Base-by-base conservation (phyloP, 2,888 invertebrate species). In the Philhelius pedissequus region DNA sequence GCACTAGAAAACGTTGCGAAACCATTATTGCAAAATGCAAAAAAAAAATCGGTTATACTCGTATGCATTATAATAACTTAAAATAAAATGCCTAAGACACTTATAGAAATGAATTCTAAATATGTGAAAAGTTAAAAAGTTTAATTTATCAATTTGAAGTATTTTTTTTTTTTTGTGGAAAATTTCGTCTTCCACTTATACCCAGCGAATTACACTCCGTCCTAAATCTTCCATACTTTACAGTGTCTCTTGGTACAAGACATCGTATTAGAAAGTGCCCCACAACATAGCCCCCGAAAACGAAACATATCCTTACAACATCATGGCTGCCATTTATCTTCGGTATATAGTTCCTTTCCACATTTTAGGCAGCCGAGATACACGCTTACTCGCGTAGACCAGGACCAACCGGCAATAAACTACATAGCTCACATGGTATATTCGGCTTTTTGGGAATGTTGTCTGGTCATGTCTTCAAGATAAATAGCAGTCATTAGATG, bases 301-400 rank as follows among this genome's bases (percentile, higher is more conserved):
- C 9, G 18, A 43, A 58, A 68, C 60, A 69, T 52, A 76, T 77
- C 54, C 62, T 45, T 70, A 62, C 70, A 70, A 70, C 27, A 62
- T 77, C 48, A 77, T 69, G 62, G 27, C 52, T 45, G 62, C 62
- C 52, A 77, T 77, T 77, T 70, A 64, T 77, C 77, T 77, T 77
- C 13, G 2, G 3, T 27, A 7, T 27, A n/a, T 13, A 11, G 30
- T 62, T 32, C 43, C 54, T 35, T 11, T 25, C 50, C 43, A 43
- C 43, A 62, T 43, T n/a, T 1, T 2, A 54, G 35, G 32, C 56
- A 45, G 18, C 15, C 50, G 30, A 32, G 6, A 38, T 3, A 58
- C 13, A 18, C 50, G 13, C 68, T 58, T 30, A 50, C 38, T 66
- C 32, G 56, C 48, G 75, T 30, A 48, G 48, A 32, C 22, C 25